A percentile compares a stretch with the other conserved stretches of the same genome.
Evolutionary conservation across 2,797 vertebrate species (phyloP).

Genomic region (Tenualosa ilisha): DNA sequence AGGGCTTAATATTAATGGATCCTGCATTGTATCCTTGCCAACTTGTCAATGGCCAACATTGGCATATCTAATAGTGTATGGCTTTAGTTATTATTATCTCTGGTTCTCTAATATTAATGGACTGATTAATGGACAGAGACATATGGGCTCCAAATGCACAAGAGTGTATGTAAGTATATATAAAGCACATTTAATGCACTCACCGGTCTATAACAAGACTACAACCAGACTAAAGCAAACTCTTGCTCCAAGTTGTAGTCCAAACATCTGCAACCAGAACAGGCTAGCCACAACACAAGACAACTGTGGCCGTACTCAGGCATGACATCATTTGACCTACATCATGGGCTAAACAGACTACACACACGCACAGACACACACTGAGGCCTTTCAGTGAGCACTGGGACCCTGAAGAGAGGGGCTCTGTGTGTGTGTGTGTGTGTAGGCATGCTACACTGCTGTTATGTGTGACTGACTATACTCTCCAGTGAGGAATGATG

Average conservation of each 20-base stretch:
- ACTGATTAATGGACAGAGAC: too few relatives aligned
- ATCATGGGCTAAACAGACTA: neutral
- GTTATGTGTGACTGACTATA: too few relatives aligned
- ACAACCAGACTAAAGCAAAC: neutral
- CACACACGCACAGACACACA: neutral
- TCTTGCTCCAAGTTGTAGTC: neutral
- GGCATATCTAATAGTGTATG: neutral
- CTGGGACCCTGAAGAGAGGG: neutral
- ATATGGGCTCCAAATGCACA: too few relatives aligned
- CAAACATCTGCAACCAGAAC: neutral
- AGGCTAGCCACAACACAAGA: neutral
- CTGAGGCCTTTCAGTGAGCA: neutral
- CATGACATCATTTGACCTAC: constrained; percentile 23
- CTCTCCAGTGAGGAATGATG: neutral
- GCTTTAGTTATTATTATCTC: neutral
- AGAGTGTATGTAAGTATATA: neutral
- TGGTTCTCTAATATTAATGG: neutral
- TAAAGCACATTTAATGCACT: neutral
- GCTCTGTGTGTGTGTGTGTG: neutral
- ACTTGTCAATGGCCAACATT: neutral
- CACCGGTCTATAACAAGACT: too few relatives aligned
- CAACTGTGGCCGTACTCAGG: neutral
- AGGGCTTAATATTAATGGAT: too few relatives aligned
- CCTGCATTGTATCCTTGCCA: neutral
- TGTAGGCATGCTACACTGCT: too few relatives aligned